These are phyloP conservation scores for Lepilemur septentrionalis DNA, from an alignment of 2,797 vertebrate genomes.

Conservation along the genomic window DNA sequence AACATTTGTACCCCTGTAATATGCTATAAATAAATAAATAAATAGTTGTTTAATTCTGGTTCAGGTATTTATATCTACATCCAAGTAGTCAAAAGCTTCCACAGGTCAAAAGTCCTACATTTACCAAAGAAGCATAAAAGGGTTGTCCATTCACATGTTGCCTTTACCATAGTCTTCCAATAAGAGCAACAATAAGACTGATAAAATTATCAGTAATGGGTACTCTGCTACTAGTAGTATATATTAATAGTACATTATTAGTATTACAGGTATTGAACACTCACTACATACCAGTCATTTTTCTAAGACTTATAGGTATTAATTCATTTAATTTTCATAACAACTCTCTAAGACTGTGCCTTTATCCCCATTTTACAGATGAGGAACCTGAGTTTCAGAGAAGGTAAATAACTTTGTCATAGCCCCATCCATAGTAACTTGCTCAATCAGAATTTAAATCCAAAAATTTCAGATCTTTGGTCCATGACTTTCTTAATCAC, in stretches of 20 bases:
- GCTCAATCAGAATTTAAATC: conserved; percentile 24
- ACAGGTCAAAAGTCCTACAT: neutral
- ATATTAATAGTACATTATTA: neutral
- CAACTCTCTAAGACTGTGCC: neutral
- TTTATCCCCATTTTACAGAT: conserved; percentile 48
- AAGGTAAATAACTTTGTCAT: conserved; percentile 3
- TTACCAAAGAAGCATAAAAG: conserved; percentile 1
- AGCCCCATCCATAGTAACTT: neutral
- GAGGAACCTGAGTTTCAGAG: neutral
- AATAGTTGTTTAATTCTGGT: conserved; percentile 39
- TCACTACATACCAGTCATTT: neutral
- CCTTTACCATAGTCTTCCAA: conserved; percentile 11
- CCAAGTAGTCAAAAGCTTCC: conserved; percentile 16
- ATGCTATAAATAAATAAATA: too few species aligned
- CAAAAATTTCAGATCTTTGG: conserved; percentile 19
- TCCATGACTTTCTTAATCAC: neutral
- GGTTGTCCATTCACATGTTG: neutral
- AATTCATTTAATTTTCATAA: conserved; percentile 17
- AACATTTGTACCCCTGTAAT: too few species aligned
- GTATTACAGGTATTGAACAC: neutral
- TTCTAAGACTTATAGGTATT: conserved; percentile 16
- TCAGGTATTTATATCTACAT: conserved; percentile 21
- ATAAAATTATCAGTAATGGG: neutral
- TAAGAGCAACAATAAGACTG: neutral
- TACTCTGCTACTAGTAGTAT: neutral